Percentiles rank a stretch among this genome's conserved stretches.
Conservation (phyloP, 2,113 vertebrate species). For the Phalacrocorax aristotelis region DNA sequence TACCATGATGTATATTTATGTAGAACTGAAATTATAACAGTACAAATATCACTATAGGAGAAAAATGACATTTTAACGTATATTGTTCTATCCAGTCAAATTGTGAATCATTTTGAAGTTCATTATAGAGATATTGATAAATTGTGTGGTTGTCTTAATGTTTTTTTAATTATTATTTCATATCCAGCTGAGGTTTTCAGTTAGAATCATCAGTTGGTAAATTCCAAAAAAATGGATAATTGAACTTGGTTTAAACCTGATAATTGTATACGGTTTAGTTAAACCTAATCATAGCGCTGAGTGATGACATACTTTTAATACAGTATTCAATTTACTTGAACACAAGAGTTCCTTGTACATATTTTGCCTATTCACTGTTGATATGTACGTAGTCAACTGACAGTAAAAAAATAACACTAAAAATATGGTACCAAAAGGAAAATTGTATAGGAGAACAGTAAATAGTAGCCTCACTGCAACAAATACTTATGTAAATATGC, state of each 20-base stretch:
- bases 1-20: conserved; percentile 84
- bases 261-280: conserved; percentile 84
- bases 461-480: conserved; percentile 86
- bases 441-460: conserved; percentile 82
- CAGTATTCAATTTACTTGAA: conserved; percentile 94
- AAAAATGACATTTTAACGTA: conserved; percentile 79
- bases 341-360: conserved; percentile 89
- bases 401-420: conserved; percentile 79
- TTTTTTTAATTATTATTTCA: conserved; percentile 95
- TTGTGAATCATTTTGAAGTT: conserved; percentile 96
- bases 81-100: conserved; percentile 86
- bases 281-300: conserved; percentile 85
- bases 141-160: conserved; percentile 96
- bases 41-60: conserved; percentile 80
- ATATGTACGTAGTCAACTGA: conserved; percentile 90
- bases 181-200: conserved; percentile 83
- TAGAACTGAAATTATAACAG: conserved; percentile 81
- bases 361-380: conserved; percentile 98
- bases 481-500: conserved; percentile 93
- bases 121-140: conserved; percentile 96
- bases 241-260: conserved; percentile 83
- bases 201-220: conserved; percentile 81
- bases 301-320: conserved; percentile 92
- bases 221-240: conserved; percentile 79
- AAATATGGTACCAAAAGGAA: conserved; percentile 88